A percentile compares a stretch with the other conserved stretches of the same genome.
phyloP scores from a whole-genome alignment of 2,113 vertebrate species.

The Tylochromis polylepis region DNA sequence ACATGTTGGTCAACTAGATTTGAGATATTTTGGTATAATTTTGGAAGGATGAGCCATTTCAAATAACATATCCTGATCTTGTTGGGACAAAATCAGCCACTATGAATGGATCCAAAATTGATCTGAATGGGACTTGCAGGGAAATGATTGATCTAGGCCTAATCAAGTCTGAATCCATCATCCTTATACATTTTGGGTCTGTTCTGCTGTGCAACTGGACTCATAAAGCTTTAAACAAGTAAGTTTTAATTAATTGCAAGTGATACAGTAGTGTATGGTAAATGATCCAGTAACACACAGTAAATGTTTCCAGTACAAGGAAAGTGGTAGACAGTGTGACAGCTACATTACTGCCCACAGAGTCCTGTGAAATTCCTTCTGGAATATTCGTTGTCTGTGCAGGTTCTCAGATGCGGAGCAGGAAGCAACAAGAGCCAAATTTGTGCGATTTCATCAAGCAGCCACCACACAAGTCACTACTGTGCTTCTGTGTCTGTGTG shows the following conservation, averaged over 20 bases:
- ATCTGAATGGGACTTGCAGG: not conserved
- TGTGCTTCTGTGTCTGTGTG: constrained; percentile 34
- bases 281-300: not conserved
- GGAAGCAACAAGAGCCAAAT: constrained; percentile 56
- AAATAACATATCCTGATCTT: not conserved
- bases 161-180: not conserved
- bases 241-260: not conserved
- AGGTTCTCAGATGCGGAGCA: not conserved
- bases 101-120: not conserved
- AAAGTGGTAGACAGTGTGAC: not conserved
- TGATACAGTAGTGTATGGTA: not conserved
- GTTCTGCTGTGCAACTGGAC: not conserved
- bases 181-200: not conserved
- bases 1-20: not conserved
- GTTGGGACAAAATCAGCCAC: not conserved
- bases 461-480: constrained; percentile 61
- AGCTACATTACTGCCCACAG: not conserved
- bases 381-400: not conserved
- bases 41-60: not conserved
- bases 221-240: not conserved
- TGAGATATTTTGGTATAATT: not conserved
- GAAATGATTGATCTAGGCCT: not conserved
- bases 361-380: not conserved
- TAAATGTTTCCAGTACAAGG: not conserved
- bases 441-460: constrained; percentile 58